Percentiles rank a stretch among this genome's conserved stretches.
These are phyloP conservation scores for Diglossa cyanea DNA, from an alignment of 2,797 vertebrate genomes.

Conservation along the genomic window DNA sequence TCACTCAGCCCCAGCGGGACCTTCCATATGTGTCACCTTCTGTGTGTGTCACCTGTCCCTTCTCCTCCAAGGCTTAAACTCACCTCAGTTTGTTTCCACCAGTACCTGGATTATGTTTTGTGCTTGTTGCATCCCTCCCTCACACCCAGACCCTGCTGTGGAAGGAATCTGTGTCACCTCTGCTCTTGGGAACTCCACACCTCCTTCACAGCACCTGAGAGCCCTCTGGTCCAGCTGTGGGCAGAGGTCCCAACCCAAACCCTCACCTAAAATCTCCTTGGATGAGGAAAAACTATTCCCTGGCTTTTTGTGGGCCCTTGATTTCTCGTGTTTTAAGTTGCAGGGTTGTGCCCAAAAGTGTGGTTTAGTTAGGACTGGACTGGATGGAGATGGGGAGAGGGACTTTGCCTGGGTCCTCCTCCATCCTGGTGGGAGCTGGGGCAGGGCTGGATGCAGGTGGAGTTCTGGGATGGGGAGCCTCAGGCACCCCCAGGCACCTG, in stretches of 20 bases:
- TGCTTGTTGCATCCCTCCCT: background rate
- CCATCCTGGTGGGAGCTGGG: background rate
- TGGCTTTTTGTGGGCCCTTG: background rate
- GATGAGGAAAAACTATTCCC: background rate
- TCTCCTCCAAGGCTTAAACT: background rate
- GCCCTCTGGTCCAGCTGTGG: fast-evolving
- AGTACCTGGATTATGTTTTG: background rate
- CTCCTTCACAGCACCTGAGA: fast-evolving
- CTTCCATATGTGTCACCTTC: background rate
- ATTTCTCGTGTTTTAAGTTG: background rate
- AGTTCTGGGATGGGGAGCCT: background rate
- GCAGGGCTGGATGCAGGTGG: background rate
- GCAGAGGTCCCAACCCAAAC: background rate
- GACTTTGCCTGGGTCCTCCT: background rate
- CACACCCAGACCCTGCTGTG: background rate
- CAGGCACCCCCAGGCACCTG: fast-evolving
- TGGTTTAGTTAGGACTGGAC: background rate
- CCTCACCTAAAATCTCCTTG: background rate
- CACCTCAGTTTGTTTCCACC: background rate
- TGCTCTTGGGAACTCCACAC: background rate
- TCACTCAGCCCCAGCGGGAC: background rate
- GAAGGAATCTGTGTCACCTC: background rate
- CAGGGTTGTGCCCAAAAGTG: background rate
- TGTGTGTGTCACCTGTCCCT: background rate
- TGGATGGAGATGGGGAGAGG: background rate